These are phyloP conservation scores for Epistrophella euchroma DNA, from an alignment of 2,888 invertebrate genomes.

Conservation along the genomic window DNA sequence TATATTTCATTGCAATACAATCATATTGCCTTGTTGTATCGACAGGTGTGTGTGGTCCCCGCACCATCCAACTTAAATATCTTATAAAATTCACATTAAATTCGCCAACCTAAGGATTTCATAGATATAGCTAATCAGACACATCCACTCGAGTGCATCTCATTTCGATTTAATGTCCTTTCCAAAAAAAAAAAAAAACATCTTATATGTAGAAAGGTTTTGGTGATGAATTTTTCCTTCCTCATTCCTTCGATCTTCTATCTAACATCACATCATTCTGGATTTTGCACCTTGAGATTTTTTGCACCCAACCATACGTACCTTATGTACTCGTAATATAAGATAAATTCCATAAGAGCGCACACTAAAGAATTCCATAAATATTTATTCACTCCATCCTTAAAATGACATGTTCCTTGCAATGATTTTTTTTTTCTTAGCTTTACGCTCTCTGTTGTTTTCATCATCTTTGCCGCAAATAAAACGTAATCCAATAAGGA, in stretches of 20 bases:
- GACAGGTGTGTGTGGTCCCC: too few relatives aligned
- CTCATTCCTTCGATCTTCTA: constrained; percentile 1
- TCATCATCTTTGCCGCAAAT: constrained; percentile 16
- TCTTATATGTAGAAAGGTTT: not conserved
- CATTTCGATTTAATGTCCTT: constrained; percentile 2
- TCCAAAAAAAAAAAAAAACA: not conserved
- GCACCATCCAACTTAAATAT: not conserved
- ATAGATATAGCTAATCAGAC: not conserved
- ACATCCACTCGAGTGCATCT: constrained; percentile 16
- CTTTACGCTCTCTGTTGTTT: constrained; percentile 5
- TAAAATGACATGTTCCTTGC: constrained; percentile 63
- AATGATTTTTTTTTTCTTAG: constrained; percentile 13
- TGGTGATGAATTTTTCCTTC: constrained; percentile 16
- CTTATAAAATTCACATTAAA: not conserved
- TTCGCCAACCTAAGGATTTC: not conserved
- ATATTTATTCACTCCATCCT: constrained; percentile 71
- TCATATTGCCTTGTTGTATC: too few relatives aligned
- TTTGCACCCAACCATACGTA: not conserved
- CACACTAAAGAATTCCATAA: constrained; percentile 74
- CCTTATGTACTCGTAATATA: not conserved
- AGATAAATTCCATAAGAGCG: constrained; percentile 50
- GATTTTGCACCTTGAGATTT: constrained; percentile 41
- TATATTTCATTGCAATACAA: too few relatives aligned
- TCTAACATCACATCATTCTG: not conserved
- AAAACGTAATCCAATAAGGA: constrained; percentile 65